A percentile compares a stretch with the other conserved stretches of the same genome.
phyloP scores from a whole-genome alignment of 2,113 vertebrate genomes.

The Dromiciops gliroides region DNA sequence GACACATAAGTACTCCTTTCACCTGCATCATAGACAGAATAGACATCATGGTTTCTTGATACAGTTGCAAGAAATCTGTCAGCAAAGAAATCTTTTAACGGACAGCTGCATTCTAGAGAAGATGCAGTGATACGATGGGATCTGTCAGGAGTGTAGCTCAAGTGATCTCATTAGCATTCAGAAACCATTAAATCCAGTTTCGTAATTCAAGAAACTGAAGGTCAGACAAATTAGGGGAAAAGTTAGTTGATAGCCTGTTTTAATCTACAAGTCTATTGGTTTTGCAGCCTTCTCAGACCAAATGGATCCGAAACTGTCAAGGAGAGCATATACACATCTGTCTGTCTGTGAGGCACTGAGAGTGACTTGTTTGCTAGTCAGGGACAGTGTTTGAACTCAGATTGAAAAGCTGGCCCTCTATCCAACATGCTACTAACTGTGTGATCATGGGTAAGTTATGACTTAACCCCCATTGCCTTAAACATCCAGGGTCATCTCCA shows the following conservation, averaged over 20 bases:
- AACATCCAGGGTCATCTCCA: too few species aligned
- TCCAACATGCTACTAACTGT: not conserved
- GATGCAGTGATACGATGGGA: constrained; percentile 17
- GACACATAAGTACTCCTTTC: constrained; percentile 71
- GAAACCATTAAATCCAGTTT: not conserved
- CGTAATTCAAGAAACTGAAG: not conserved
- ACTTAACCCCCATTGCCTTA: too few species aligned
- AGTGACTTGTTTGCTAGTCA: not conserved
- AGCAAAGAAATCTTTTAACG: not conserved
- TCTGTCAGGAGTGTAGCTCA: constrained; percentile 30
- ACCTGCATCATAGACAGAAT: constrained; percentile 74
- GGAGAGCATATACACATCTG: not conserved
- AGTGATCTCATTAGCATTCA: not conserved
- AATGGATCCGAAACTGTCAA: not conserved
- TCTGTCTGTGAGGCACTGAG: not conserved
- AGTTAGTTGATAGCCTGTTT: constrained; percentile 6
- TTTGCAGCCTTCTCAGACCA: constrained; percentile 13
- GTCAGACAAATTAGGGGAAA: constrained; percentile 9
- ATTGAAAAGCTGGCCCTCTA: not conserved
- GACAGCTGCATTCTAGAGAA: constrained; percentile 14
- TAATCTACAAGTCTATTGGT: not conserved
- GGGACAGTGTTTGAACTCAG: not conserved
- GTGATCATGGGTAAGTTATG: too few species aligned
- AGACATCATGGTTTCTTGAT: constrained; percentile 59
- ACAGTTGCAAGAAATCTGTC: constrained; percentile 57